Evolutionary conservation across 1,140 invertebrate genomes (phyloP), one percentile per base, ranked within the genome.

Genomic region (Hylaeus volcanicus): DNA sequence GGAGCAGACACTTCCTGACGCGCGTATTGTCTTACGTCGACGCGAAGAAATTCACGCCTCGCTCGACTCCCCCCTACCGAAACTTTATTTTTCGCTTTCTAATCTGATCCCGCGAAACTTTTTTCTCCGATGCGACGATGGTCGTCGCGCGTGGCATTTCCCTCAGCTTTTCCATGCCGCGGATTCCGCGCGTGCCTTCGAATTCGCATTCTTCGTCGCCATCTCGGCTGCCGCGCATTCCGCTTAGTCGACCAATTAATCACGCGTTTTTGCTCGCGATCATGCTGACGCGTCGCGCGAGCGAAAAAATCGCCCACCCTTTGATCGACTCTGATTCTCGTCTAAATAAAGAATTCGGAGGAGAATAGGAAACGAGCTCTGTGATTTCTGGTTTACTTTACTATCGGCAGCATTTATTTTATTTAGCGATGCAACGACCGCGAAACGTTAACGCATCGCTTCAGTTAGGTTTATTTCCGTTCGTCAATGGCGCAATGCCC

Each of bases 201-300:
- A 65, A 85, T 79, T 71, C 81, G 83, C 82, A 66, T 78, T 80
- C 82, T 82, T 86, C 81, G 58, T 76, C 73, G 80, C 71, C 81
- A 53, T 75, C 79, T 41, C 76, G 56, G 41, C 77, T 56, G 58
- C 72, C 63, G 51, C 56, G 84, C 86, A 85, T 88, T 85, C 85
- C 82, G 73, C 76, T 73, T 84, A 79, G 79, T 68, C 76, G 64
- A 81, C 68, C 83, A 77, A 85, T 85, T 79, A 85, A 88, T 85
- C 72, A 68, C 71, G 51, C 76, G 73, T 74, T 58, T 66, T 77
- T n/a, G 53, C 53, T 45, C 15, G 43, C 26, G 26, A 26, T 84
- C 71, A 45, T 69, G 53, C 8, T 53, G 79, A 71, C 45, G 79
- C 70, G 64, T 51, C 63, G 71, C 83, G 74, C 55, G 37, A 70